Evolutionary conservation across 2,888 invertebrate genomes (phyloP).

Genomic region (Biston betularia): DNA sequence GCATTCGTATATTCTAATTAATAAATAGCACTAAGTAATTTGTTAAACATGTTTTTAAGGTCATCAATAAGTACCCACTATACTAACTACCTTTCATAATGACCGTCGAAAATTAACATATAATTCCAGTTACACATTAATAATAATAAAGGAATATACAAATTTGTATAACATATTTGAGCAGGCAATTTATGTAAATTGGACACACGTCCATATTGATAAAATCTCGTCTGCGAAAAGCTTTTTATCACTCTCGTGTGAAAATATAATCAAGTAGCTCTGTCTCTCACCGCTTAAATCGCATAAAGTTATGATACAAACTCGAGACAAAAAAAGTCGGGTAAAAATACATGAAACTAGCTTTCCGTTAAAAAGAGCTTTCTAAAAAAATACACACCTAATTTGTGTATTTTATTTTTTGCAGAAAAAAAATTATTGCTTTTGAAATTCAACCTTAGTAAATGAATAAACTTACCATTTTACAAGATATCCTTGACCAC

Average conservation of each 20-base stretch:
- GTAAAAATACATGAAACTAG: background rate
- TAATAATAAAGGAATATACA: constrained; percentile 5
- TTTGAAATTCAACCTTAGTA: constrained; percentile 1
- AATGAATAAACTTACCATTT: constrained; percentile 70
- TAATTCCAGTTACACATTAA: constrained; percentile 4
- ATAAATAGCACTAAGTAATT: background rate
- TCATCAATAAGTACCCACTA: background rate
- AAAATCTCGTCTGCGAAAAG: constrained; percentile 25
- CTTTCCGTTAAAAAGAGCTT: background rate
- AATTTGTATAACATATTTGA: background rate
- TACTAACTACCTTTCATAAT: background rate
- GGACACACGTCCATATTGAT: background rate
- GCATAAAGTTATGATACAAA: background rate
- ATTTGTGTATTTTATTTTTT: background rate
- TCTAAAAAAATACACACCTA: background rate
- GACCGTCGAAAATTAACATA: background rate
- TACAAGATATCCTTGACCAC: constrained; percentile 58
- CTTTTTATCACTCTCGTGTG: constrained; percentile 22
- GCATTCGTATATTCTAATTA: too few relatives aligned
- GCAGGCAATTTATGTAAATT: constrained; percentile 26
- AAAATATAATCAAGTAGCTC: background rate
- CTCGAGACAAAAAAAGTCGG: too few relatives aligned
- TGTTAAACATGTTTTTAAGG: constrained; percentile 24
- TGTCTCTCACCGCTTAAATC: background rate
- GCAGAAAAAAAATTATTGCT: background rate